Conservation (phyloP, 64 coral and sea anemone species). For the Exaiptasia diaphana region DNA sequence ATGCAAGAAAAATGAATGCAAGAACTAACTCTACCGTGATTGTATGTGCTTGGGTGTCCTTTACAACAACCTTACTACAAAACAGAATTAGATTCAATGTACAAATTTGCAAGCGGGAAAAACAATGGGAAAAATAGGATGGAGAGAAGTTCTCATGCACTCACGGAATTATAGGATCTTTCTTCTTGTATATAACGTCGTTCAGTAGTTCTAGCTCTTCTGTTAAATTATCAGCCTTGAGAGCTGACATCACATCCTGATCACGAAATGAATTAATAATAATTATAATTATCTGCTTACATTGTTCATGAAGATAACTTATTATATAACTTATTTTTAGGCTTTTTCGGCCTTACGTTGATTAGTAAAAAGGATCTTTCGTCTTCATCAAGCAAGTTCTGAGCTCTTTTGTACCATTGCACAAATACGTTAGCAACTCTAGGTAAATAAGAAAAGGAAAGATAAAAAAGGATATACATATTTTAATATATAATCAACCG, state of each 20-base stretch:
- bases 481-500: not conserved
- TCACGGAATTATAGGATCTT: not conserved
- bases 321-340: not conserved
- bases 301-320: not conserved
- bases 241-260: slow-evolving; percentile 10
- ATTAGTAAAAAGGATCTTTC: slow-evolving; percentile 48
- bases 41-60: too few relatives aligned
- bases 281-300: not conserved
- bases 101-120: too few relatives aligned
- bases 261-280: not conserved
- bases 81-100: too few relatives aligned
- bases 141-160: not conserved
- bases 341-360: too few relatives aligned
- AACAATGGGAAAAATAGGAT: too few relatives aligned
- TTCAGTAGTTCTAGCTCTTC: slow-evolving; percentile 7
- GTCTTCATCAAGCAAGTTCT: slow-evolving; percentile 65
- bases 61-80: too few relatives aligned
- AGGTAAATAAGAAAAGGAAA: not conserved
- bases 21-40: too few relatives aligned
- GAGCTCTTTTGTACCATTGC: slow-evolving; percentile 49
- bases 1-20: too few relatives aligned
- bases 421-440: slow-evolving; percentile 67
- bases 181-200: not conserved
- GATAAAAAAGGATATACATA: not conserved
- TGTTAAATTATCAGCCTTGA: slow-evolving; percentile 21